Percentiles rank a stretch among this genome's conserved stretches.
Conservation (phyloP, 2,888 invertebrate species). For the Smittia sp. region DNA sequence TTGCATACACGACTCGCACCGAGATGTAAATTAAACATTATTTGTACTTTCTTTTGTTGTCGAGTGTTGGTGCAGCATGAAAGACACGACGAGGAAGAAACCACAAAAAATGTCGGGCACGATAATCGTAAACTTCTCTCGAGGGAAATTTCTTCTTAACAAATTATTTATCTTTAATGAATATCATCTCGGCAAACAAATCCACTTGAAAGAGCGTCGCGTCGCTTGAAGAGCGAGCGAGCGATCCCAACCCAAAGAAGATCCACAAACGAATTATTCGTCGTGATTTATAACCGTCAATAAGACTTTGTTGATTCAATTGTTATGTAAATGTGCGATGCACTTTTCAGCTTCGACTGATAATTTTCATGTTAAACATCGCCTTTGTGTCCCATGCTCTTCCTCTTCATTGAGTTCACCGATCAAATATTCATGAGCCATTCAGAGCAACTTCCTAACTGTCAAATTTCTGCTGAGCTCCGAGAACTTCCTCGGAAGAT, state of each 20-base stretch:
- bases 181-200: not conserved
- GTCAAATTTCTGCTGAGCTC: not conserved
- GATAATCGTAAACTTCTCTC: not conserved
- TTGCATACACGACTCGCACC: not conserved
- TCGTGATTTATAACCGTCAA: slow-evolving; percentile 26
- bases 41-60: slow-evolving; percentile 40
- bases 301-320: slow-evolving; percentile 29
- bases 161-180: slow-evolving; percentile 19
- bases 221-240: not conserved
- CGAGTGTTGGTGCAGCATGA: not conserved
- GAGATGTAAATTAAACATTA: slow-evolving; percentile 21
- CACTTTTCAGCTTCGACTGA: slow-evolving; percentile 31
- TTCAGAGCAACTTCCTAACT: not conserved
- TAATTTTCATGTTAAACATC: slow-evolving; percentile 39
- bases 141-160: not conserved
- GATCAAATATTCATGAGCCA: slow-evolving; percentile 5
- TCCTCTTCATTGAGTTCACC: not conserved
- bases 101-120: not conserved
- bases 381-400: not conserved
- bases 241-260: not conserved
- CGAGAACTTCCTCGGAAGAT: not conserved
- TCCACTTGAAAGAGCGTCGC: not conserved
- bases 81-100: not conserved
- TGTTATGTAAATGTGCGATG: slow-evolving; percentile 32
- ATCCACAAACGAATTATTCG: no score